These are phyloP conservation scores for Caenorhabditis tropicalis DNA, from an alignment of 1,140 invertebrate genomes.

Conservation along the genomic window DNA sequence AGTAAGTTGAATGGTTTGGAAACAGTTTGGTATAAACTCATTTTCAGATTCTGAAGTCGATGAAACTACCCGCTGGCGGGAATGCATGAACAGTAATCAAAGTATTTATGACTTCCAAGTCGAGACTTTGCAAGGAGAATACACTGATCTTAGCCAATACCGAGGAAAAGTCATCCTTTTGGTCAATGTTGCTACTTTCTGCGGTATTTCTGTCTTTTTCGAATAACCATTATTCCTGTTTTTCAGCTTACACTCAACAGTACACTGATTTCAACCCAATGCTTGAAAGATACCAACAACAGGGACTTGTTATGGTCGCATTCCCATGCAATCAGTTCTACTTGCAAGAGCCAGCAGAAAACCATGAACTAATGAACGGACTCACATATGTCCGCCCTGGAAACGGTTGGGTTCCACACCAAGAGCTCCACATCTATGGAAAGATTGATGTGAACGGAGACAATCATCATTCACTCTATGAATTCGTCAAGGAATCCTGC, in stretches of 20 bases:
- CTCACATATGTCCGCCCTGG: slow-evolving; percentile 74
- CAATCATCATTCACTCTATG: slow-evolving; percentile 73
- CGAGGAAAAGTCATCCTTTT: slow-evolving; percentile 72
- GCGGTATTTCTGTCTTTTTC: slow-evolving; percentile 56
- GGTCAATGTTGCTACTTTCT: slow-evolving; percentile 74
- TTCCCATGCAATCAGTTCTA: slow-evolving; percentile 74
- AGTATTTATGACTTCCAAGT: slow-evolving; percentile 68
- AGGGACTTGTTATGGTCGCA: slow-evolving; percentile 71
- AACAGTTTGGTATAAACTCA: too few species aligned
- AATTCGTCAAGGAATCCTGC: slow-evolving; percentile 73
- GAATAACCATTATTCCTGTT: background rate
- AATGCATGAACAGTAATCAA: slow-evolving; percentile 63
- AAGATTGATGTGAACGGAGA: slow-evolving; percentile 74
- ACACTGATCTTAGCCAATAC: slow-evolving; percentile 71
- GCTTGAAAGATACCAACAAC: slow-evolving; percentile 64
- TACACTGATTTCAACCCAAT: slow-evolving; percentile 70
- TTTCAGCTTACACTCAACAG: slow-evolving; percentile 69
- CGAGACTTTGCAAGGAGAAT: slow-evolving; percentile 62
- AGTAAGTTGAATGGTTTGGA: background rate
- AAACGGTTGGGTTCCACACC: slow-evolving; percentile 72
- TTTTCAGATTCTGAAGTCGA: slow-evolving; percentile 69
- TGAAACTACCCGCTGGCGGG: slow-evolving; percentile 67
- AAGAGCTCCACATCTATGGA: slow-evolving; percentile 72
- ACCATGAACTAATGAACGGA: slow-evolving; percentile 70
- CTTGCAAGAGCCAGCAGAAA: slow-evolving; percentile 69